phyloP scores from a whole-genome alignment of 2,888 invertebrate genomes.

The Clunio marinus region DNA sequence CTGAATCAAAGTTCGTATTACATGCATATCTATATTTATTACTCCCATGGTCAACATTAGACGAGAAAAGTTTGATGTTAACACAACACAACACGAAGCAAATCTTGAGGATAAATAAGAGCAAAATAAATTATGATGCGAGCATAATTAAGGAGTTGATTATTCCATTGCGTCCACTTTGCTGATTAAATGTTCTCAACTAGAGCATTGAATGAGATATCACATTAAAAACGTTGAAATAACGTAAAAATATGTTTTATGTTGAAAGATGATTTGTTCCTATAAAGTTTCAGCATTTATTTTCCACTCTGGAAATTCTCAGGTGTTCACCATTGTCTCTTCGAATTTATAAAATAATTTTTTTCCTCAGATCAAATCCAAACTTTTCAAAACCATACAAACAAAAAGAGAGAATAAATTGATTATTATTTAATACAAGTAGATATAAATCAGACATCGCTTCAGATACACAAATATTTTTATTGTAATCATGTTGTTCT shows the following conservation, averaged over 20 bases:
- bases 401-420: conserved; percentile 35
- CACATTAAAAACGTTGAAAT: no score
- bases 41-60: conserved; percentile 28
- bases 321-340: conserved; percentile 35
- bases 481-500: conserved; percentile 30
- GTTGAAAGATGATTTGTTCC: no score
- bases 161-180: neutral
- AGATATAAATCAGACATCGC: no score
- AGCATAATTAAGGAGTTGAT: conserved; percentile 13
- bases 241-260: no score
- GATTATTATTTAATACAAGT: conserved; percentile 33
- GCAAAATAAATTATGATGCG: conserved; percentile 1
- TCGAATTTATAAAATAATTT: neutral
- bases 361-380: neutral
- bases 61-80: conserved; percentile 13
- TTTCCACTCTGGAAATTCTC: conserved; percentile 37
- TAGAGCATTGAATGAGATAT: no score
- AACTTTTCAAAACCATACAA: neutral
- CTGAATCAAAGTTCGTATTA: neutral
- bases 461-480: conserved; percentile 39
- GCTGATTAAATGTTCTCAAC: conserved; percentile 8
- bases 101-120: neutral
- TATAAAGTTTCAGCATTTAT: no score
- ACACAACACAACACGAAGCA: neutral
- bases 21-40: conserved; percentile 34